Evolutionary conservation across 2,888 invertebrate genomes (phyloP), one percentile per base, ranked within the genome.

Genomic region (Eristalis arbustorum): DNA sequence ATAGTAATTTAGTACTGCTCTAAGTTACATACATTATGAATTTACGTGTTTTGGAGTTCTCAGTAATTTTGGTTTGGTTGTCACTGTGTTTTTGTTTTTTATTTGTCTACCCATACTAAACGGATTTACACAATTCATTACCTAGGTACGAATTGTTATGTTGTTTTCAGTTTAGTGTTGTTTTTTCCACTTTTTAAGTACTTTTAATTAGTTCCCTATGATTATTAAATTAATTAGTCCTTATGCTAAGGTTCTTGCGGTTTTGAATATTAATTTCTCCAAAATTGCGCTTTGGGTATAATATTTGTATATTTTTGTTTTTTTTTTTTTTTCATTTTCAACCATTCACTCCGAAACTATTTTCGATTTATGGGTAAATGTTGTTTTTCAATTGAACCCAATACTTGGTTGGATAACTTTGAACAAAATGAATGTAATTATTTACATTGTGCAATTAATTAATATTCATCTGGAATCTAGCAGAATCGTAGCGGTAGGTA

Each of bases 391-490:
- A 23, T 62, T 68, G 28, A 68, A 76, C 62, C n/a, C 31, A 73
- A 56, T 73, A 31, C n/a, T 28, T 63, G 49, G 28, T 56, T 66
- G 18, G 25, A 11, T 34, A 73, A 57, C 37, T 11, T 57, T 13
- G 42, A 37, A 78, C 31, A 57, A 68, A 69, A 40, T n/a, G 34
- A 68, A 76, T 84, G 71, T 63, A 64, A 56, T 69, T 87, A 83
- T 87, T 83, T 85, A 83, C 83, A 83, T 79, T 75, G 83, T 79
- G 83, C 79, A 78, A 79, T 72, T 71, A 76, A 77, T 71, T 74
- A 11, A 40, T 64, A 22, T 57, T 63, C 22, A 3, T 76, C 40
- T 62, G 34, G 18, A 68, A 62, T 62, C 4, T 28, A 31, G 13
- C 56, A 10, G 40, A 56, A 59, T 23, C 57, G 0, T 40, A 57